Evolutionary conservation across 2,797 vertebrate genomes (phyloP), one percentile per base, ranked within the genome.

Genomic region (Pantherophis vulpinus): DNA sequence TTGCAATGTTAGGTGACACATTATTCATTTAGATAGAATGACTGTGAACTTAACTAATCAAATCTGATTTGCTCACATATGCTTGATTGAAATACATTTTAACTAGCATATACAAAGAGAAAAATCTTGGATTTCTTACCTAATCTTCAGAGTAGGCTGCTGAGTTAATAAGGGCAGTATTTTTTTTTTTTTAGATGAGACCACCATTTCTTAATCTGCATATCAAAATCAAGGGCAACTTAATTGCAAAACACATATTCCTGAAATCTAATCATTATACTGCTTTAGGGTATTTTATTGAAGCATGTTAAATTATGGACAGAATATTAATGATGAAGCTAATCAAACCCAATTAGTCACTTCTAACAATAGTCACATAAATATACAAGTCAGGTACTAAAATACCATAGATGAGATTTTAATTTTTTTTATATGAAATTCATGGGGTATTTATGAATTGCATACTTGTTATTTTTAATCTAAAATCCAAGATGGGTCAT

Each of bases 241-340:
- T 98, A 98, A 98, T 98, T 98, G 98, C 98, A 98, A 98, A 98
- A 98, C 98, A 98, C 98, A 98, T 98, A 98, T 98, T 98, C 98
- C 98, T 98, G 98, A 98, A 98, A 98, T 98, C 98, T 98, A 98
- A 98, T 98, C 98, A 98, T 98, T 98, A 98, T 97, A 98, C 98
- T 97, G 98, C 98, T 98, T 98, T 98, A 98, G 98, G 98, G 98
- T 98, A 98, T 98, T 98, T 98, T 98, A 98, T 98, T 98, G 98
- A 98, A 98, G 98, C 98, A 97, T 97, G 98, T 98, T 98, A 98
- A 98, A 98, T 98, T 98, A 98, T 98, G 98, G 98, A 97, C 98
- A 98, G 98, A 98, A 98, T 98, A 98, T 98, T 98, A 98, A 98
- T 98, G 98, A 98, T 92, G 97, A 97, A 98, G 98, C 98, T 98